Evolutionary conservation across 2,113 vertebrate genomes (phyloP).

Genomic region (Chionomys nivalis): DNA sequence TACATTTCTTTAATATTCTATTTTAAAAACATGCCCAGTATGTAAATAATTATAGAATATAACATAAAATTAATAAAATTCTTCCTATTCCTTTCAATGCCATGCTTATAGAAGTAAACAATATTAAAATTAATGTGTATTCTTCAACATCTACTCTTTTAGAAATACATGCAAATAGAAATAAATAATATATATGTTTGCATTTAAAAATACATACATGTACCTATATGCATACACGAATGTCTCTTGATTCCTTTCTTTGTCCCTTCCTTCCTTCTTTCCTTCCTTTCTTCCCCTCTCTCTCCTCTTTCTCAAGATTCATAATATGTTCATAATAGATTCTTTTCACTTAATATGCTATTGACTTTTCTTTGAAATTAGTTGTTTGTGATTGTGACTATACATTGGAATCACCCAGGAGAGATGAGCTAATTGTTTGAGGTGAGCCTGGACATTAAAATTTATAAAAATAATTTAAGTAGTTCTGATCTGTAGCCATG

Average conservation of each 20-base stretch:
- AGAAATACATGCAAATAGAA: conserved; percentile 33
- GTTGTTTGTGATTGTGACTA: background rate
- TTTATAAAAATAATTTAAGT: background rate
- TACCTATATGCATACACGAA: background rate
- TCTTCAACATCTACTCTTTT: conserved; percentile 18
- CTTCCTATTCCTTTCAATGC: background rate
- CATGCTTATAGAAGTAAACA: background rate
- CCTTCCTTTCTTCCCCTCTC: background rate
- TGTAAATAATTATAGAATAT: background rate
- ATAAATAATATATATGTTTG: background rate
- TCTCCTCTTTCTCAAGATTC: background rate
- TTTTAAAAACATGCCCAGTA: background rate
- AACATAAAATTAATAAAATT: background rate
- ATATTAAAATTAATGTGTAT: conserved; percentile 7
- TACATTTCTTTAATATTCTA: background rate
- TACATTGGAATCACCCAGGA: background rate
- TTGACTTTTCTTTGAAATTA: conserved; percentile 28
- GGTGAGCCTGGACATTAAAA: background rate
- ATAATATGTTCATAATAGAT: background rate
- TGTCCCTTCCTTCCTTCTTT: background rate
- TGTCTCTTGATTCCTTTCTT: conserved; percentile 6
- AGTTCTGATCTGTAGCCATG: background rate
- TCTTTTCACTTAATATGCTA: background rate
- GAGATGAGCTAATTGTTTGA: conserved; percentile 1
- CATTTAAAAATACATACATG: background rate